phyloP scores from a whole-genome alignment of 2,888 invertebrate genomes.

The Achlya flavicornis region DNA sequence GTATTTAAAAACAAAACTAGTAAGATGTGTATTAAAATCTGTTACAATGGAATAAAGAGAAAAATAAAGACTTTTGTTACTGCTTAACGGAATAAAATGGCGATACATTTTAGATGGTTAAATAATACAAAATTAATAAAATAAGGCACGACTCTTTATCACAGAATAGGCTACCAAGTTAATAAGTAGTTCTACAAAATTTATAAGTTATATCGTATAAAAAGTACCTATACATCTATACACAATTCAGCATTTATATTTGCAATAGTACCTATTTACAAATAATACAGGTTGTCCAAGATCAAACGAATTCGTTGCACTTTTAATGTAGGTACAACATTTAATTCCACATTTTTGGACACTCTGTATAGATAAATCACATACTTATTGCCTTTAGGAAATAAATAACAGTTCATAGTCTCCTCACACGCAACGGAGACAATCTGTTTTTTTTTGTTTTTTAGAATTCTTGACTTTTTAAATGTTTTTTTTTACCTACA shows the following conservation, averaged over 20 bases:
- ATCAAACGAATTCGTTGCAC: not conserved
- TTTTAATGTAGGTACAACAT: not conserved
- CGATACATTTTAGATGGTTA: conserved; percentile 27
- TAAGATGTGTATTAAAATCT: not conserved
- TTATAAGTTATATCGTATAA: conserved; percentile 15
- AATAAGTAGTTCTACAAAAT: conserved; percentile 17
- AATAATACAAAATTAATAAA: conserved; percentile 39
- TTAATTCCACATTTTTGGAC: not conserved
- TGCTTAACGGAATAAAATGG: conserved; percentile 14
- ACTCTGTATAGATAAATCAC: not conserved
- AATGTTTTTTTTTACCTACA: too few species aligned
- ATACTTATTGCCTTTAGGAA: not conserved
- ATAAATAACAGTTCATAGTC: not conserved
- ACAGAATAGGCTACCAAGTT: conserved; percentile 67
- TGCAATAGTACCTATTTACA: conserved; percentile 5
- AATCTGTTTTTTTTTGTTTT: not conserved
- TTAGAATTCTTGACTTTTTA: not conserved
- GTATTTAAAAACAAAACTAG: not conserved
- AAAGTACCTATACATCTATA: not conserved
- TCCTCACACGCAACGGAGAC: not conserved
- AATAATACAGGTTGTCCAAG: conserved; percentile 4
- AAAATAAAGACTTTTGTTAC: not conserved
- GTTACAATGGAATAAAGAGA: not conserved
- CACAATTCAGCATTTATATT: conserved; percentile 1
- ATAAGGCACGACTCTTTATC: conserved; percentile 78